Conservation (phyloP, 2,113 vertebrate genomes). For the Procavia capensis region DNA sequence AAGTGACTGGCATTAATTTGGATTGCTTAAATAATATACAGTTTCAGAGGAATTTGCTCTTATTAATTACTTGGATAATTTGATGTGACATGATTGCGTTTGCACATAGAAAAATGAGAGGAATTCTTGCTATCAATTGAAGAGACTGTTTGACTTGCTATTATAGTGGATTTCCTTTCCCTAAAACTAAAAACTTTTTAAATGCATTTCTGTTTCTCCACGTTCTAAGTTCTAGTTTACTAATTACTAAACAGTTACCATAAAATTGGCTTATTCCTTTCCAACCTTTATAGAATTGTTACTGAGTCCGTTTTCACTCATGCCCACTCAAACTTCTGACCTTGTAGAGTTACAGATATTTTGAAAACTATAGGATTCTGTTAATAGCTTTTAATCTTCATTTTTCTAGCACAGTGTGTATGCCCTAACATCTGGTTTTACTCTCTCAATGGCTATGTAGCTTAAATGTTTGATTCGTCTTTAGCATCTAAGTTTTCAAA, state of each 20-base stretch:
- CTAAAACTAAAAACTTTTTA: slow-evolving; percentile 78
- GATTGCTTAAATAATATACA: slow-evolving; percentile 84
- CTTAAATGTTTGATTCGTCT: neutral
- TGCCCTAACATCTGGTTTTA: neutral
- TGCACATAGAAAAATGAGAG: slow-evolving; percentile 79
- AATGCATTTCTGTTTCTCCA: slow-evolving; percentile 68
- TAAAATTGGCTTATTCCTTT: slow-evolving; percentile 70
- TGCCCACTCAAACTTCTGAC: neutral
- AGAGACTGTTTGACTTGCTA: slow-evolving; percentile 80
- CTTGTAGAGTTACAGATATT: neutral
- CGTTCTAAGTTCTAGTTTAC: slow-evolving; percentile 74
- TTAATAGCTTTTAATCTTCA: neutral
- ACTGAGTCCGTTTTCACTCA: neutral
- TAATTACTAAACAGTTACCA: slow-evolving; percentile 76
- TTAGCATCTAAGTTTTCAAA: neutral
- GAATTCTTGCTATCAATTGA: slow-evolving; percentile 78
- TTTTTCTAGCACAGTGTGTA: neutral
- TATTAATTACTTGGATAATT: slow-evolving; percentile 85
- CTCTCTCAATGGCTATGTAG: neutral
- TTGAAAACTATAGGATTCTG: neutral
- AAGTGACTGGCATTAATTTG: slow-evolving; percentile 80
- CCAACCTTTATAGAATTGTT: neutral
- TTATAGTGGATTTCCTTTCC: slow-evolving; percentile 82
- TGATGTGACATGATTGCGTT: slow-evolving; percentile 82
- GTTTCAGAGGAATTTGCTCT: slow-evolving; percentile 82